Conservation (phyloP, 2,797 vertebrate species). For the Hyperoplus lanceolatus region DNA sequence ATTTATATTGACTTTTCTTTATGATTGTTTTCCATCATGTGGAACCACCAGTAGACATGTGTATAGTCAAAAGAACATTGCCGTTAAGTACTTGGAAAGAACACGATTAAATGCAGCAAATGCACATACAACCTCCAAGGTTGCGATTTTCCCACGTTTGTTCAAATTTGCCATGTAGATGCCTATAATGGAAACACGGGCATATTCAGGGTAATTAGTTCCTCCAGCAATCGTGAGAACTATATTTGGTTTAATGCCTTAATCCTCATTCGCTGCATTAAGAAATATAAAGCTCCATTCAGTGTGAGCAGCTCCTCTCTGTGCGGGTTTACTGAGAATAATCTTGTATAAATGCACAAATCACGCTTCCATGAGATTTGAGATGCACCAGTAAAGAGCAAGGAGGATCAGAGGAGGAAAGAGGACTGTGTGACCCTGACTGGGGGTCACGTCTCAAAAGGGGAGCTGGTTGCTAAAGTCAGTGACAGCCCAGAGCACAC, state of each 20-base stretch:
- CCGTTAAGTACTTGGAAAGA: conserved; percentile 28
- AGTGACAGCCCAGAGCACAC: conserved; percentile 54
- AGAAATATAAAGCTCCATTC: conserved; percentile 75
- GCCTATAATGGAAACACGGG: conserved; percentile 55
- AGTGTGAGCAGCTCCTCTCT: conserved; percentile 65
- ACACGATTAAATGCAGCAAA: conserved; percentile 52
- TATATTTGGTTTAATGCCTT: conserved; percentile 78
- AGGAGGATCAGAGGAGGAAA: conserved; percentile 64
- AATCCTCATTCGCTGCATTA: conserved; percentile 79
- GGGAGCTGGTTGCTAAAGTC: conserved; percentile 48
- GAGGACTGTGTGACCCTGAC: conserved; percentile 60
- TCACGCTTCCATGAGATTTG: conserved; percentile 74
- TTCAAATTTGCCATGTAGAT: conserved; percentile 69
- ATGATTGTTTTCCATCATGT: conserved; percentile 16
- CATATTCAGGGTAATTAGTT: conserved; percentile 68
- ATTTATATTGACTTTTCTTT: conserved; percentile 27
- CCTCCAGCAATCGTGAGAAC: conserved; percentile 71
- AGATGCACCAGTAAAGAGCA: conserved; percentile 66
- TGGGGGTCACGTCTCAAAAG: conserved; percentile 62
- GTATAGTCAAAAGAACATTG: conserved; percentile 29
- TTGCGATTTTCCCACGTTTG: conserved; percentile 66
- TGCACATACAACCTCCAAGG: conserved; percentile 47
- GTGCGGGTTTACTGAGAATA: conserved; percentile 73
- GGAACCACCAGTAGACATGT: conserved; percentile 25
- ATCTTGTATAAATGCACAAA: conserved; percentile 68